Conservation (phyloP, 92 coral and sea anemone species). For the Phenganax marumi region DNA sequence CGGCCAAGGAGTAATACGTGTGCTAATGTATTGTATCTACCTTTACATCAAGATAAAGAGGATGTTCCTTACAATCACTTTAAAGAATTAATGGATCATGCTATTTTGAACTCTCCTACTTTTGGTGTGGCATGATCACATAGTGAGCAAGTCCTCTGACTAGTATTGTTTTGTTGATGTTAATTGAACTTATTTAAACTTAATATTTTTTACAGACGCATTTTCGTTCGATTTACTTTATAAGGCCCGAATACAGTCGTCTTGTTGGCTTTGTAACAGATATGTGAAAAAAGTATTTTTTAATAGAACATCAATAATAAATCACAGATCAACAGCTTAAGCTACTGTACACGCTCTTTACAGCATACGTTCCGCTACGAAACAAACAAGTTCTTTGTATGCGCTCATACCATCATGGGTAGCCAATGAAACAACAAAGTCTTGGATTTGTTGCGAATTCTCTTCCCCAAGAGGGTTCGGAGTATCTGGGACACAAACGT, state of each 20-base stretch:
- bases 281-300: too few relatives aligned
- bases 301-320: too few relatives aligned
- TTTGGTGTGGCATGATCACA: conserved; percentile 22
- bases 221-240: too few relatives aligned
- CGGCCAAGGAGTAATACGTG: conserved; percentile 24
- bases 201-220: too few relatives aligned
- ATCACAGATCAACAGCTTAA: too few relatives aligned
- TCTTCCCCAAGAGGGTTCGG: neutral
- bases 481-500: neutral
- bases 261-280: too few relatives aligned
- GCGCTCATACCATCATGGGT: neutral
- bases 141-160: neutral
- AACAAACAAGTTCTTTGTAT: conserved; percentile 16
- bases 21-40: neutral
- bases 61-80: conserved; percentile 3
- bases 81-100: conserved; percentile 9
- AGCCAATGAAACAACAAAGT: neutral
- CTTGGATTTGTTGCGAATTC: neutral
- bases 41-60: neutral
- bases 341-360: neutral
- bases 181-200: too few relatives aligned
- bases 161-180: too few relatives aligned
- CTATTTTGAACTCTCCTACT: conserved; percentile 12
- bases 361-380: conserved; percentile 11
- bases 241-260: too few relatives aligned